phyloP scores from a whole-genome alignment of 1,140 invertebrate species.

The Trichogramma pretiosum region DNA sequence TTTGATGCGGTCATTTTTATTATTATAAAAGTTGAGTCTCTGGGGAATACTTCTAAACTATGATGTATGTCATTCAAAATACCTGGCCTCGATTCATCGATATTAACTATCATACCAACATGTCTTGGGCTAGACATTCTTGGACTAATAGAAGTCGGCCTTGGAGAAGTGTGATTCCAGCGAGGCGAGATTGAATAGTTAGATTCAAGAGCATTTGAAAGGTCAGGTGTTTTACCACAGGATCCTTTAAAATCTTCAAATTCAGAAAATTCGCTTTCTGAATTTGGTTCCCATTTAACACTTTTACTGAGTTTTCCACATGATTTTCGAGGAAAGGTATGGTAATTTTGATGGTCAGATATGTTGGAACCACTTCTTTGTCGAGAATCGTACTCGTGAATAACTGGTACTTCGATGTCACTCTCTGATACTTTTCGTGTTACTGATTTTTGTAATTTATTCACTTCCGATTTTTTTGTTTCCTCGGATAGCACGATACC shows the following conservation, averaged over 20 bases:
- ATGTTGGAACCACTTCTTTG: slow-evolving; percentile 34
- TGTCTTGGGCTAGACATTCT: slow-evolving; percentile 51
- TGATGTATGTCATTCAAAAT: no score
- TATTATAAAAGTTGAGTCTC: no score
- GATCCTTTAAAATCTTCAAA: slow-evolving; percentile 38
- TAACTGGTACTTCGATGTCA: slow-evolving; percentile 54
- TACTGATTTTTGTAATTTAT: no score
- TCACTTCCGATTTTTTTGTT: no score
- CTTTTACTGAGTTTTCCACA: slow-evolving; percentile 37
- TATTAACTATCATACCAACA: no score
- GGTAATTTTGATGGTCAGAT: slow-evolving; percentile 11
- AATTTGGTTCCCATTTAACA: slow-evolving; percentile 57
- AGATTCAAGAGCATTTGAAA: not conserved
- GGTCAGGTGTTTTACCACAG: not conserved
- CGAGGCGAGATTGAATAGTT: slow-evolving; percentile 33
- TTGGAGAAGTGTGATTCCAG: slow-evolving; percentile 51
- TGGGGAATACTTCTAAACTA: no score
- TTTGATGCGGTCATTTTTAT: no score
- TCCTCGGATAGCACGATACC: slow-evolving; percentile 64
- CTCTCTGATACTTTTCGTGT: slow-evolving; percentile 43
- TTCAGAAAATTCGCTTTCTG: slow-evolving; percentile 55
- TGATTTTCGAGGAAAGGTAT: slow-evolving; percentile 19
- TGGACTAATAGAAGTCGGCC: slow-evolving; percentile 51
- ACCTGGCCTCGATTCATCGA: slow-evolving; percentile 43
- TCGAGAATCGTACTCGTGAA: slow-evolving; percentile 49